Base-by-base conservation (phyloP, 2,888 invertebrate species). In the Tetheella fluctuosa region DNA sequence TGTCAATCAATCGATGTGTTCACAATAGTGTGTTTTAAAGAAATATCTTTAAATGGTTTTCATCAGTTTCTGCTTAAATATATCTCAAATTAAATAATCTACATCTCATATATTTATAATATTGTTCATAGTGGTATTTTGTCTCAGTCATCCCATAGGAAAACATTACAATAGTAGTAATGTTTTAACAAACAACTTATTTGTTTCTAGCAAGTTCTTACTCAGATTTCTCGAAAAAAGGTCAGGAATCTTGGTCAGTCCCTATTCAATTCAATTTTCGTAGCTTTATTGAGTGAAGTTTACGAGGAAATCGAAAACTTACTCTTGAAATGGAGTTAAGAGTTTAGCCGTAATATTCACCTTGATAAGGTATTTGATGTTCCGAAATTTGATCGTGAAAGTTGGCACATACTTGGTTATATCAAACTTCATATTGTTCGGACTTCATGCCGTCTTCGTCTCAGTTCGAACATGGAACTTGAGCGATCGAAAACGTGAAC, bases 331-430 rank as follows among this genome's bases (percentile, higher is more conserved):
- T 15, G 15, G n/a, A n/a, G n/a, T n/a, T 48, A 20, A 20, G n/a
- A 17, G 20, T 17, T 48, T n/a, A 48, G 17, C 8, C 17, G 42
- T 20, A 48, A 48, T 42, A 42, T 42, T 42, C 39, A 42, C 39
- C 39, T 42, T 17, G 39, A 42, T 48, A 48, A 48, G 48, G 8
- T 20, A 42, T 42, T 42, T 42, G n/a, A 17, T 42, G 17, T 48
- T 48, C 60, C 28, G 54, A 72, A 70, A 69, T 74, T 70, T 67
- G 65, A 73, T 70, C 62, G 60, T 5, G 15, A 61, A 73, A 65
- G 68, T 73, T 68, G 58, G 62, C 58, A 67, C 64, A 74, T 73
- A 64, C 20, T 48, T 68, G 55, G 37, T 10, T 10, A 70, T 64
- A 70, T 68, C 64, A 64, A 68, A 68, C 65, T 69, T 65, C 71